Percentiles rank a stretch among this genome's conserved stretches.
These are phyloP conservation scores for Masticophis lateralis DNA, from an alignment of 2,797 vertebrate species.

Conservation along the genomic window DNA sequence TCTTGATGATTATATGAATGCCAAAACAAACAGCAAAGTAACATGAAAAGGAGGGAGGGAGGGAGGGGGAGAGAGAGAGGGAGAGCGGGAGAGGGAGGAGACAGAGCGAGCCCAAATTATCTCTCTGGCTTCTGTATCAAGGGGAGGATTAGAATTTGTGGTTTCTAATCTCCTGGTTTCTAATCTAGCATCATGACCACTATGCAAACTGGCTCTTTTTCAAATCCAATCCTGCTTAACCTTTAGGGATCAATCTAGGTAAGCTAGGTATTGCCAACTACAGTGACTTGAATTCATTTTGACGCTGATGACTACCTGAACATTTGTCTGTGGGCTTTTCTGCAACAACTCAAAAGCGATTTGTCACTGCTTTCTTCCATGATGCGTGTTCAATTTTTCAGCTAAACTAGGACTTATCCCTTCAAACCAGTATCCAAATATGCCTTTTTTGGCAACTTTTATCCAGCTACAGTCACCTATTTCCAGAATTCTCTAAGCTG, in stretches of 20 bases:
- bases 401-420: neutral
- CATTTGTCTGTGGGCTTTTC: neutral
- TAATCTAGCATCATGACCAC: neutral
- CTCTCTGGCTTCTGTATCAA: neutral
- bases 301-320: neutral
- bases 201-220: neutral
- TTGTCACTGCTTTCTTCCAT: neutral
- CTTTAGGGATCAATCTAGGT: neutral
- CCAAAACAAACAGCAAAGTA: neutral
- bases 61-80: accelerated
- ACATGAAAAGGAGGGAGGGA: neutral
- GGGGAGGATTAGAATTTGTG: neutral
- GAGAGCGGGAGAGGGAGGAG: accelerated
- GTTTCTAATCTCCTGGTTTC: neutral
- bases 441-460: neutral
- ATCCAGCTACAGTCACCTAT: neutral
- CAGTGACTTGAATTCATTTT: neutral
- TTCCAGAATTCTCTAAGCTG: neutral
- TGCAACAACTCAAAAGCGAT: neutral
- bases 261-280: neutral
- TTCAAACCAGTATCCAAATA: neutral
- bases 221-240: neutral
- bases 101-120: neutral
- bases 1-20: neutral
- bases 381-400: neutral